A percentile compares a stretch with the other conserved stretches of the same genome.
Evolutionary conservation across 2,797 vertebrate species (phyloP).

Genomic region (Holocentrus rufus): DNA sequence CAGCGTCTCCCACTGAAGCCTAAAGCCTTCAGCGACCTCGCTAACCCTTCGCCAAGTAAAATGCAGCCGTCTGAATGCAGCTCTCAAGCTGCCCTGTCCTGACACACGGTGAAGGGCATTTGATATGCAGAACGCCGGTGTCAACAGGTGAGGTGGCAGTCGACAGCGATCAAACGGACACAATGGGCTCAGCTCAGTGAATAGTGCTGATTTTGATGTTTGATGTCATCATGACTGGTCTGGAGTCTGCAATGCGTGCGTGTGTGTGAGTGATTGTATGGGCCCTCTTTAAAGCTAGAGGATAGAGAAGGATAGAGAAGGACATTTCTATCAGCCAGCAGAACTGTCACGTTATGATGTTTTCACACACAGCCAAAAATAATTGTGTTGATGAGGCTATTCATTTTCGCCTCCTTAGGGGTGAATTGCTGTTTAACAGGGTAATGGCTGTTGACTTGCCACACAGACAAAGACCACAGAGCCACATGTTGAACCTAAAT

Average conservation of each 20-base stretch:
- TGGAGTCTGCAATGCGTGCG: slow-evolving; percentile 4
- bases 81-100: slow-evolving; percentile 8
- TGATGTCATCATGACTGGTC: background rate
- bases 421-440: slow-evolving; percentile 46
- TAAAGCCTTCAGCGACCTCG: slow-evolving; percentile 48
- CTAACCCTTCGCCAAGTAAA: slow-evolving; percentile 40
- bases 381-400: slow-evolving; percentile 51
- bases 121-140: slow-evolving; percentile 18
- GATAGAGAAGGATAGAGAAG: slow-evolving; percentile 11
- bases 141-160: slow-evolving; percentile 41
- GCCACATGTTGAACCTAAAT: slow-evolving; percentile 12
- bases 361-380: slow-evolving; percentile 45
- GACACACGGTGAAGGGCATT: slow-evolving; percentile 27
- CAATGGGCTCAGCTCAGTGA: background rate
- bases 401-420: slow-evolving; percentile 36
- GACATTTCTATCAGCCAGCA: slow-evolving; percentile 33
- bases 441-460: slow-evolving; percentile 59
- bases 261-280: background rate
- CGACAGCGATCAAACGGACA: slow-evolving; percentile 9
- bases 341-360: slow-evolving; percentile 19
- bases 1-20: slow-evolving; percentile 59
- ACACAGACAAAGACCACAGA: slow-evolving; percentile 47
- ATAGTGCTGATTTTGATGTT: slow-evolving; percentile 17
- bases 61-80: slow-evolving; percentile 33
- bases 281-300: slow-evolving; percentile 24